Base-by-base conservation (phyloP, 2,888 invertebrate species). In the Thumatha senex region DNA sequence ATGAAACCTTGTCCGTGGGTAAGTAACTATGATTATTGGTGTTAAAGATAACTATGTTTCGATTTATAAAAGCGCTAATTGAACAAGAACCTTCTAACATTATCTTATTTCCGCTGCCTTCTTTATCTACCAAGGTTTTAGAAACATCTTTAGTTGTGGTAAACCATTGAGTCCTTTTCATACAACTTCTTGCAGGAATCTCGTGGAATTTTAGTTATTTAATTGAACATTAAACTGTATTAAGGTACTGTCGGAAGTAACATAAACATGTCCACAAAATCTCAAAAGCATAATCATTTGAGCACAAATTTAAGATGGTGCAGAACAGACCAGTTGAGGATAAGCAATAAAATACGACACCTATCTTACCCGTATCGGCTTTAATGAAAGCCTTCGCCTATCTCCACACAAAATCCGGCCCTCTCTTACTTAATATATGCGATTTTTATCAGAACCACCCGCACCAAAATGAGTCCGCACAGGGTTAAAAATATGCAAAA, bases 401-500 rank as follows among this genome's bases (percentile, higher is more conserved):
- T 82, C 82, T 76, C 56, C 61, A 61, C 68, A 62, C 78, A 59
- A 72, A 71, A 77, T 76, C 61, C 75, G 74, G 69, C 72, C 75
- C 75, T 74, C 76, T 72, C 74, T 73, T 66, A 65, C 70, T 82
- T 85, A 86, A 10, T 10, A 89, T 87, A 88, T 87, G 82, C 84
- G 86, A 85, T 86, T 84, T 84, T 86, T 89, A 88, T 88, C 89
- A 72, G 70, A 58, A 56, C 78, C 74, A 68, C 72, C 75, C 71
- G 74, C 67, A 66, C 74, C 74, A 71, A 61, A 67, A 71, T 72
- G 73, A 69, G 67, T 67, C 58, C 66, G 63, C 63, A 70, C 77
- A 78, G 87, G 86, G 89, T 86, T 84, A 85, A 86, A 88, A 88
- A 82, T 88, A 89, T 90, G 89, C 89, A 89, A 89, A 90, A 90